Base-by-base conservation (phyloP, 2,797 vertebrate genomes). In the Smutsia gigantea region DNA sequence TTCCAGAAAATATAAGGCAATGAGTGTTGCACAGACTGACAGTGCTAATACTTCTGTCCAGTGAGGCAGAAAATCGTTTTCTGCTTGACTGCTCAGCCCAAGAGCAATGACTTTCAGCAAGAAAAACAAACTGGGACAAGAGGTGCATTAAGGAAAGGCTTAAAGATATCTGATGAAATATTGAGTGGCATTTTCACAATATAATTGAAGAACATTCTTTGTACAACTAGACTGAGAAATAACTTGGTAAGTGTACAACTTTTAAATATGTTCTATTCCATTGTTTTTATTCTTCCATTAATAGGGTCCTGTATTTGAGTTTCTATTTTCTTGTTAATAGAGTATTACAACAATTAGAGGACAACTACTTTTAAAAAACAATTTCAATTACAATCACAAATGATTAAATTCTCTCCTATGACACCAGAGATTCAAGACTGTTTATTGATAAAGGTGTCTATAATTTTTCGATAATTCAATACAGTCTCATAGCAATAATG, bases 21-120 rank as follows among this genome's bases (percentile, higher is more conserved):
- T 87, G 71, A 39, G 5, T 69, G 57, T 64, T 68, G 7, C 92
- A 15, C 69, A 94, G 74, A 96, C 90, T 95, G 88, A 66, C 29
- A 82, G 94, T 96, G 93, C 90, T 90, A 37, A 96, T 97, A 87
- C 94, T 97, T 34, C 88, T 98, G 72, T 91, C 95, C 87, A 97
- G 57, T 98, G 96, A 97, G 96, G 97, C 97, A 96, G 95, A 98
- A 98, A 98, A 93, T 97, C 96, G 94, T 98, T 99, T 98, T 98
- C 97, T 98, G 97, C 97, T 72, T 98, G 96, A 97, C 89, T 95
- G 97, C 97, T 97, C 96, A 97, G 97, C 95, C 95, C 91, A 97
- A 97, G 68, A 98, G 97, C 90, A 97, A 96, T 96, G 97, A 95
- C 86, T 97, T 97, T 95, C 95, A 97, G 94, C 96, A 98, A 95